phyloP scores from a whole-genome alignment of 2,888 invertebrate genomes.

The Cyclophora punctaria region DNA sequence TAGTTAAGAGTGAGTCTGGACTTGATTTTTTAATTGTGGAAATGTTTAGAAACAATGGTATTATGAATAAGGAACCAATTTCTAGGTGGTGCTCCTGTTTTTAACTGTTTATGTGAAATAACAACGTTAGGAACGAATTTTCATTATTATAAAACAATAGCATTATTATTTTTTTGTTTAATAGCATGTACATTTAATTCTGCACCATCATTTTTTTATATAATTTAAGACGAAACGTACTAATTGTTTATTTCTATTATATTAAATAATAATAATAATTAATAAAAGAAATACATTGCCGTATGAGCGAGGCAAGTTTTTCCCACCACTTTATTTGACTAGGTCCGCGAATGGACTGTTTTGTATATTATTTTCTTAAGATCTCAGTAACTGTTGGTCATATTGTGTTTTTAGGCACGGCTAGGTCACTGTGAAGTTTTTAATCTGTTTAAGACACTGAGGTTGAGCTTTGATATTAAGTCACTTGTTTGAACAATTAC shows the following conservation, averaged over 20 bases:
- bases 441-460: too few species aligned
- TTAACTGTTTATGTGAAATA: conserved; percentile 11
- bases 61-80: conserved; percentile 34
- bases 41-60: conserved; percentile 13
- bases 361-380: conserved; percentile 53
- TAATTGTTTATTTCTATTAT: conserved; percentile 19
- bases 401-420: conserved; percentile 31
- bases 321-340: conserved; percentile 62
- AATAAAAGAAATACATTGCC: conserved; percentile 60
- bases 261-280: conserved; percentile 27
- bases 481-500: too few species aligned
- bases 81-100: conserved; percentile 37
- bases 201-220: conserved; percentile 30
- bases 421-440: conserved; percentile 26
- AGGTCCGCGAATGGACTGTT: conserved; percentile 50
- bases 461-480: too few species aligned
- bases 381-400: conserved; percentile 62
- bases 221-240: conserved; percentile 14
- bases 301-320: conserved; percentile 55
- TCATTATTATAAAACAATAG: conserved; percentile 3
- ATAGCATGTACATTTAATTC: conserved; percentile 1
- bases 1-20: conserved; percentile 22
- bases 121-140: conserved; percentile 11
- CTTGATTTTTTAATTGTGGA: conserved; percentile 19
- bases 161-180: not conserved